A percentile compares a stretch with the other conserved stretches of the same genome.
Conservation (phyloP, 1,140 invertebrate genomes). For the Drosophila subobscura region DNA sequence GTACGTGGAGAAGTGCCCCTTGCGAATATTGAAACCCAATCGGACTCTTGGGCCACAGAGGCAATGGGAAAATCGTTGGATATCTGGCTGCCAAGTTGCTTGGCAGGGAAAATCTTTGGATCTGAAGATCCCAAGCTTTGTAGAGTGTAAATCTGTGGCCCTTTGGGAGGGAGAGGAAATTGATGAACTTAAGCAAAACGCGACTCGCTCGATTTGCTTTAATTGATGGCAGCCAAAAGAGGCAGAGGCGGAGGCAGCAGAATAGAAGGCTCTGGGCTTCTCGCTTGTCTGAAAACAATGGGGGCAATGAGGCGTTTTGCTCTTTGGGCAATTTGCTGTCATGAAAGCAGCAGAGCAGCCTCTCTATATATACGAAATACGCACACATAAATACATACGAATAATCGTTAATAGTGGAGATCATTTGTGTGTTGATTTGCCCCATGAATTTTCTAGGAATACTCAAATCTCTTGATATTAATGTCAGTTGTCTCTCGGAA, state of each 20-base stretch:
- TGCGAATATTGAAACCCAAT: slow-evolving; percentile 68
- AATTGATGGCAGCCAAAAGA: slow-evolving; percentile 60
- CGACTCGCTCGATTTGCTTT: slow-evolving; percentile 56
- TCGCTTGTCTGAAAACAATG: slow-evolving; percentile 30
- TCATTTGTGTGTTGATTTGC: slow-evolving; percentile 30
- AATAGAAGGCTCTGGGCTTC: slow-evolving; percentile 25
- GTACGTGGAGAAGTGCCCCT: background rate
- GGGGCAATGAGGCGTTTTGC: slow-evolving; percentile 53
- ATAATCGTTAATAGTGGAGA: slow-evolving; percentile 44
- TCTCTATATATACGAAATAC: slow-evolving; percentile 15
- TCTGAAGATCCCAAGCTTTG: too few relatives aligned
- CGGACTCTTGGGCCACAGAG: slow-evolving; percentile 35
- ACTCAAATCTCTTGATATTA: background rate
- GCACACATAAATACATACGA: slow-evolving; percentile 22
- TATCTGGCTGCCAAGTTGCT: too few relatives aligned
- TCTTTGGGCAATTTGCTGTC: slow-evolving; percentile 42
- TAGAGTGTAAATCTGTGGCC: too few relatives aligned
- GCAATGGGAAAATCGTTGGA: slow-evolving; percentile 27
- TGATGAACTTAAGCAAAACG: slow-evolving; percentile 47
- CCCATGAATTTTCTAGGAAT: slow-evolving; percentile 17
- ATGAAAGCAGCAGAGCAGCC: slow-evolving; percentile 18
- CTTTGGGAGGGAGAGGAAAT: slow-evolving; percentile 12
- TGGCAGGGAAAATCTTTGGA: too few relatives aligned
- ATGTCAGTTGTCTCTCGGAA: too few relatives aligned
- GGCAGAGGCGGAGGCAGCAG: slow-evolving; percentile 43